Conservation (phyloP, 2,888 invertebrate species). For the Tachystola acroxantha region DNA sequence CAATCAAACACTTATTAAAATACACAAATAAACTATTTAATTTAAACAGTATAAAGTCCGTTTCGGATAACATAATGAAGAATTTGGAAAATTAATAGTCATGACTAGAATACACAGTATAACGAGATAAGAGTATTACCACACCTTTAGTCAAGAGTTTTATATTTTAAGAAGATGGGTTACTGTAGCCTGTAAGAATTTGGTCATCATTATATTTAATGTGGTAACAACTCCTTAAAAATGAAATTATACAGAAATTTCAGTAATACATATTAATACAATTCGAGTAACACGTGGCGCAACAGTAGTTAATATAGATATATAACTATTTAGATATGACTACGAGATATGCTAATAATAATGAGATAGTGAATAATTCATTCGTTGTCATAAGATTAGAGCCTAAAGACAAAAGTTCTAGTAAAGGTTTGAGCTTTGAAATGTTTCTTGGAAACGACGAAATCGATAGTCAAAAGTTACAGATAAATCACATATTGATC, state of each 20-base stretch:
- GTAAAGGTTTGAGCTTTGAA: conserved; percentile 38
- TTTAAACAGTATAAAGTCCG: conserved; percentile 20
- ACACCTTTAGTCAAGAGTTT: too few species aligned
- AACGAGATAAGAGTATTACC: conserved; percentile 22
- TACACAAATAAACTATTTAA: conserved; percentile 1
- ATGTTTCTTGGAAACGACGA: conserved; percentile 29
- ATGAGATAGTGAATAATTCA: conserved; percentile 44
- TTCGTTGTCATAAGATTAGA: conserved; percentile 54
- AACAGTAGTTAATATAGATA: conserved; percentile 13
- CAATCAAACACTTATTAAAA: conserved; percentile 3
- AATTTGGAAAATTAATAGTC: too few species aligned
- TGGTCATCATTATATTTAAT: background rate
- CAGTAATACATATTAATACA: conserved; percentile 11
- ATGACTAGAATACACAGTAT: conserved; percentile 21
- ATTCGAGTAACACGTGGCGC: conserved; percentile 12
- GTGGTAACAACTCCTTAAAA: background rate
- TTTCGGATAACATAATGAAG: conserved; percentile 10
- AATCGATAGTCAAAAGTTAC: conserved; percentile 5
- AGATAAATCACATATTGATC: conserved; percentile 31
- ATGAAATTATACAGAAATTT: conserved; percentile 1
- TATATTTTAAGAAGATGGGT: background rate
- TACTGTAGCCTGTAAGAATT: background rate
- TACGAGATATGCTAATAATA: conserved; percentile 66
- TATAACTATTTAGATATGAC: conserved; percentile 54
- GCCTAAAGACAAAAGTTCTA: conserved; percentile 35